Base-by-base conservation (phyloP, 2,888 invertebrate species). In the Caenorhabditis sp. region DNA sequence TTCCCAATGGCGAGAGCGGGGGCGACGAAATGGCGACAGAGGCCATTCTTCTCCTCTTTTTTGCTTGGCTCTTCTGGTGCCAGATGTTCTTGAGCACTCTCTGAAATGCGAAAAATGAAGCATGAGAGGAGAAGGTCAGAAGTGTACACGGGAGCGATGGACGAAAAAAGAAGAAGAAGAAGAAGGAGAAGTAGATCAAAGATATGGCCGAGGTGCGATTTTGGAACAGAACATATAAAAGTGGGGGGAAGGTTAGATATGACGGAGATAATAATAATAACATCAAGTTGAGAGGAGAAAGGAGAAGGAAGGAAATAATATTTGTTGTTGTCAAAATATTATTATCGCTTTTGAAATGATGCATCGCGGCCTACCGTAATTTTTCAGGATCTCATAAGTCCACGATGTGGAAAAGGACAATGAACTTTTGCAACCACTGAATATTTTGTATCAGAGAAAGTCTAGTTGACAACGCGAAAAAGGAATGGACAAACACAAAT, bases 21-120 rank as follows among this genome's bases (percentile, higher is more conserved):
- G 75, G 68, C 56, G 75, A 75, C 27, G 75, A 70, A 26, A 76
- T 63, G 68, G 74, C 75, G 39, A 59, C 59, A 15, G 75, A 58
- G 52, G 75, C 62, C 75, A 76, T 74, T 35, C 7, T 11, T 22
- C n/a, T 48, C 8, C 7, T n/a, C 27, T 61, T 37, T n/a, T 6
- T 9, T 17, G 9, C 15, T 30, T 22, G 6, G 13, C 43, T 65
- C 26, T 30, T 41, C 35, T 45, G 11, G 52, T 26, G 41, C 66
- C 68, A 68, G 68, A 68, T 68, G 68, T 59, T 68, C 52, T 59
- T 52, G 68, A 59, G 68, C 68, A 66, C 32, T 30, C n/a, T 41
- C 52, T 52, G 52, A 35, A 52, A 52, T 32, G 32, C 7, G 48
- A 27, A n/a, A 24, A 61, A 37, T 15, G 27, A 13, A 20, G 43